Conservation (phyloP, 2,888 invertebrate genomes). For the Macroteleia sp. region DNA sequence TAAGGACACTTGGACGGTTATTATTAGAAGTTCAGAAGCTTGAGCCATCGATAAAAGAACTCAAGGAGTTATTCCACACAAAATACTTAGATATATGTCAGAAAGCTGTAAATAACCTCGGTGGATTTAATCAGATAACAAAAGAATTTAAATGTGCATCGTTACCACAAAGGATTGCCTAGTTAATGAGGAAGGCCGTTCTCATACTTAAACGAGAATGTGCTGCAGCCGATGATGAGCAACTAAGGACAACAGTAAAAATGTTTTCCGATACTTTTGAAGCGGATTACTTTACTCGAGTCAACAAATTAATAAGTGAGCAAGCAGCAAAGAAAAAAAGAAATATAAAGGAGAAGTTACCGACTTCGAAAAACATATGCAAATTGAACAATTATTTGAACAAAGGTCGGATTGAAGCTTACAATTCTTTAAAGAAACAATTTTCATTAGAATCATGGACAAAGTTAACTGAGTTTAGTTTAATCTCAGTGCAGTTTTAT, state of each 20-base stretch:
- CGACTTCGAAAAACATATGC: not conserved
- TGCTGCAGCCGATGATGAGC: not conserved
- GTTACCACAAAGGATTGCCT: not conserved
- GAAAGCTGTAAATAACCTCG: not conserved
- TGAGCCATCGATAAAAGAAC: too few species aligned
- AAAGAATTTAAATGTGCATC: slow-evolving; percentile 21
- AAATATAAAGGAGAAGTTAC: not conserved
- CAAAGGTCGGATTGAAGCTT: not conserved
- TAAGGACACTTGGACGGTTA: too few species aligned
- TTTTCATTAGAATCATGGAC: not conserved
- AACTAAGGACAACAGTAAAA: not conserved
- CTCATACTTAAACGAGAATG: not conserved
- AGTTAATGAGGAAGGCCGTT: not conserved
- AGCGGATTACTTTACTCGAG: not conserved
- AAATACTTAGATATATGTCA: not conserved
- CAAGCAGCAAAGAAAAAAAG: not conserved
- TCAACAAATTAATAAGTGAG: slow-evolving; percentile 16
- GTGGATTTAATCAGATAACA: slow-evolving; percentile 15
- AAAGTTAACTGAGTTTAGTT: not conserved
- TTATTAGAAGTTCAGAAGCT: too few species aligned
- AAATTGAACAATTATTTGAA: not conserved
- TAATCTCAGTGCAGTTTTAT: slow-evolving; percentile 12
- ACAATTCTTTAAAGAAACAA: not conserved
- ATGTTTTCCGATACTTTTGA: slow-evolving; percentile 7
- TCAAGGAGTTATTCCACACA: too few species aligned